Evolutionary conservation across 2,113 vertebrate genomes (phyloP), one percentile per base, ranked within the genome.

Genomic region (Xiphorhynchus elegans): DNA sequence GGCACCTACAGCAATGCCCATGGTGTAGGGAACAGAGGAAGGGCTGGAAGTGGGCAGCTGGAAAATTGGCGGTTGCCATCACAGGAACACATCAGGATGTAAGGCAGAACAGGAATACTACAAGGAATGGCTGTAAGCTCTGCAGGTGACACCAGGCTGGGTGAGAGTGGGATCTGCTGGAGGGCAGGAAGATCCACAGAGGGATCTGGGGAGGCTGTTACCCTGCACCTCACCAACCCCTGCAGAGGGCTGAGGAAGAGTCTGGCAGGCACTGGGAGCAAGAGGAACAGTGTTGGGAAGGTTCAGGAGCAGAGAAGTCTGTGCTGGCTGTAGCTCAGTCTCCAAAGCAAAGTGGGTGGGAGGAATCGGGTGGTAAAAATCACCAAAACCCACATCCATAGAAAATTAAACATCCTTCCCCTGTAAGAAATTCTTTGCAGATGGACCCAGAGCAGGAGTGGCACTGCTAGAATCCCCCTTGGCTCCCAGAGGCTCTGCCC

Each of bases 381-480:
- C 56, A 90, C n/a, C 47, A 81, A 78, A 89, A 84, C 3, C 31
- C 50, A 73, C 63, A 85, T 37, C 68, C 50, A 87, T 1, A 94
- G 83, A 92, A 96, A 96, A 97, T 39, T 28, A 69, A 96, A 94
- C 55, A 90, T 49, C 59, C 58, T 91, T 58, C 84, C 81, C 89
- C 31, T 7, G 63, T 64, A 46, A 84, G 86, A 88, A 77, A 49
- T 28, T 74, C 91, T 87, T 74, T 89, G 90, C 84, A 93, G 86
- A 23, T 37, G 35, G 85, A 84, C 73, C 74, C 52, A 59, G 66
- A 83, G 33, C 92, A 66, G 7, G 7, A 58, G 72, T 11, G 39
- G 91, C 75, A 58, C 68, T 14, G 46, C 76, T 80, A 74, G 67
- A 33, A 77, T 5, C 37, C 50, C 33, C 53, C 49, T 25, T 14